Conservation (phyloP, 2,797 vertebrate genomes). For the Gorsachius magnificus region DNA sequence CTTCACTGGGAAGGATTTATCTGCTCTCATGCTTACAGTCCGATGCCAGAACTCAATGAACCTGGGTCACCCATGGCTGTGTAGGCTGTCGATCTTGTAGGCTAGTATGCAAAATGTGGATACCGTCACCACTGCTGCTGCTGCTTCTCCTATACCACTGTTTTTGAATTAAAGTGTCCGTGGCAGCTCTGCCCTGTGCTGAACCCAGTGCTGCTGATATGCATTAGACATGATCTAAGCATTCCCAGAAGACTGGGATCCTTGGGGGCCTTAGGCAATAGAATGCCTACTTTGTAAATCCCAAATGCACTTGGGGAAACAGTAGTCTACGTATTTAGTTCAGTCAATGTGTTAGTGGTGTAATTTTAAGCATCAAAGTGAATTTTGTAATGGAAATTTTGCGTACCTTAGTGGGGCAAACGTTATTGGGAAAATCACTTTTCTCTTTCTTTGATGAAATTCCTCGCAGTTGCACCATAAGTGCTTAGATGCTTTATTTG, state of each 20-base stretch:
- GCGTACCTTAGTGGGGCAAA: background rate
- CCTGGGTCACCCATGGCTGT: background rate
- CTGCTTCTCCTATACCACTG: background rate
- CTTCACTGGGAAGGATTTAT: background rate
- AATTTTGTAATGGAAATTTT: constrained; percentile 2
- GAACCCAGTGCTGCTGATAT: background rate
- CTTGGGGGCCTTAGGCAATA: background rate
- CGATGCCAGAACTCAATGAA: background rate
- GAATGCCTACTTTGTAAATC: background rate
- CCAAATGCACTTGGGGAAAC: background rate
- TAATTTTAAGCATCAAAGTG: background rate
- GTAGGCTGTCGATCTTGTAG: background rate
- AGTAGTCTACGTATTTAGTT: background rate
- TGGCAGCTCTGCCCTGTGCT: background rate
- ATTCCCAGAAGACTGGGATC: background rate
- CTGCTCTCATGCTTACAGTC: background rate
- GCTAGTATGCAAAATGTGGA: background rate
- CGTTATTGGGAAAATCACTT: background rate
- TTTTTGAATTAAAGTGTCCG: background rate
- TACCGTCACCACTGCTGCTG: background rate
- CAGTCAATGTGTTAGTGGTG: background rate
- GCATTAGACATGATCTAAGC: background rate
- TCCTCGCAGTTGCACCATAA: background rate
- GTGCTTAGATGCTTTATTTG: background rate
- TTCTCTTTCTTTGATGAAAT: constrained; percentile 27